Evolutionary conservation across 2,797 vertebrate genomes (phyloP).

Genomic region (Epinephelus malabaricus): DNA sequence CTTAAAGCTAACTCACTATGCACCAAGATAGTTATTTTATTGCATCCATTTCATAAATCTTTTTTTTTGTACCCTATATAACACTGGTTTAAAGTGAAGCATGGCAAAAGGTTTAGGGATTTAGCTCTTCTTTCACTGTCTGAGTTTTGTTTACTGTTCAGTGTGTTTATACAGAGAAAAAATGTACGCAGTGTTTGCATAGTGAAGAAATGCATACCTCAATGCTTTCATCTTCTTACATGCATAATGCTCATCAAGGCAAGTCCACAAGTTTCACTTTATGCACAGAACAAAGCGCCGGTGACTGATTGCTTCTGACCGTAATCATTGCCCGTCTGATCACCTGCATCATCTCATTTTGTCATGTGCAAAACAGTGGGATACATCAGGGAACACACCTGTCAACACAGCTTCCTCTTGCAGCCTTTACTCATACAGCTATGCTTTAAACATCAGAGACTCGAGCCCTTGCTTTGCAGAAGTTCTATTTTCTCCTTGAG

Average conservation of each 20-base stretch:
- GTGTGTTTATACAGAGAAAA: background rate
- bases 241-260: background rate
- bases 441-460: slow-evolving; percentile 51
- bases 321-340: background rate
- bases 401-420: slow-evolving; percentile 27
- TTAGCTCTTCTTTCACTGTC: background rate
- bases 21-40: no score
- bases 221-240: background rate
- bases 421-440: slow-evolving; percentile 22
- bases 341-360: slow-evolving; percentile 37
- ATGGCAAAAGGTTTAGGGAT: background rate
- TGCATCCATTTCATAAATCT: no score
- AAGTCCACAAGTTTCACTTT: background rate
- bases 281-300: slow-evolving; percentile 3
- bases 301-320: slow-evolving; percentile 26
- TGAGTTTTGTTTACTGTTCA: background rate
- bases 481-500: slow-evolving; percentile 62
- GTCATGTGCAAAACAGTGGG: slow-evolving; percentile 22
- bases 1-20: no score
- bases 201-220: background rate
- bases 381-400: slow-evolving; percentile 43
- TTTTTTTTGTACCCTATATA: background rate
- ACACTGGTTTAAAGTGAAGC: background rate
- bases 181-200: background rate
- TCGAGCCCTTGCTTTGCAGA: slow-evolving; percentile 35